A percentile compares a stretch with the other conserved stretches of the same genome.
Conservation (phyloP, 53 echinoderm and acorn worm genomes). For the Echinarachnius parma region DNA sequence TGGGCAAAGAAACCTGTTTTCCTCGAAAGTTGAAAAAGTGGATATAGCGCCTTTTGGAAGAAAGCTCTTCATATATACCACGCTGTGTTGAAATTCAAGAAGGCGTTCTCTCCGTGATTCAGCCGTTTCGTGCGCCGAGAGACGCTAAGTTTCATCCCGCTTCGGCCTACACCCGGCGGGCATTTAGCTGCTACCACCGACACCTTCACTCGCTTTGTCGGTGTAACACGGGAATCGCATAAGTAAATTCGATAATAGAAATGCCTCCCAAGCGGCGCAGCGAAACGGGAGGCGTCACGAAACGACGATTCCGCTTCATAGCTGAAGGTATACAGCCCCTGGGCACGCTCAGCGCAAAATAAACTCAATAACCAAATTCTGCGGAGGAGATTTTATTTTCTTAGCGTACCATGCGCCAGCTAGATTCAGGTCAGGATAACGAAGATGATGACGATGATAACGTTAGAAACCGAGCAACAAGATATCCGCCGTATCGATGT, state of each 20-base stretch:
- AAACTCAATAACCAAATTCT: slow-evolving; percentile 55
- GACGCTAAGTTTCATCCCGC: slow-evolving; percentile 31
- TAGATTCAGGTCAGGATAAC: slow-evolving; percentile 29
- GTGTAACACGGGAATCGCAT: too few relatives aligned
- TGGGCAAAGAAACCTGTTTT: too few relatives aligned
- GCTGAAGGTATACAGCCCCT: slow-evolving; percentile 46
- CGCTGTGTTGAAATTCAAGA: slow-evolving; percentile 53
- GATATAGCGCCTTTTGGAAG: too few relatives aligned
- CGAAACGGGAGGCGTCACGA: slow-evolving; percentile 30
- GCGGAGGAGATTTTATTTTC: slow-evolving; percentile 37
- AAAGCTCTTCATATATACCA: too few relatives aligned
- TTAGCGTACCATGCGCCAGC: slow-evolving; percentile 27
- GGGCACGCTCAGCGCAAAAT: slow-evolving; percentile 45
- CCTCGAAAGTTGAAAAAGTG: too few relatives aligned
- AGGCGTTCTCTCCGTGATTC: slow-evolving; percentile 22
- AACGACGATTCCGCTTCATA: slow-evolving; percentile 46
- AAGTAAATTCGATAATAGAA: too few relatives aligned
- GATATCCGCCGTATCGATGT: too few relatives aligned
- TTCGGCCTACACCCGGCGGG: slow-evolving; percentile 29
- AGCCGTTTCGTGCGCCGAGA: slow-evolving; percentile 21
- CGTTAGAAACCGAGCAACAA: too few relatives aligned
- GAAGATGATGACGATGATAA: too few relatives aligned
- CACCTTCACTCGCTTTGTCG: too few relatives aligned
- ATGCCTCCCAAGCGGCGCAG: slow-evolving; percentile 26
- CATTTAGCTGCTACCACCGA: slow-evolving; percentile 43